Evolutionary conservation across 2,888 invertebrate genomes (phyloP), one percentile per base, ranked within the genome.

Genomic region (Andrena flavipes): DNA sequence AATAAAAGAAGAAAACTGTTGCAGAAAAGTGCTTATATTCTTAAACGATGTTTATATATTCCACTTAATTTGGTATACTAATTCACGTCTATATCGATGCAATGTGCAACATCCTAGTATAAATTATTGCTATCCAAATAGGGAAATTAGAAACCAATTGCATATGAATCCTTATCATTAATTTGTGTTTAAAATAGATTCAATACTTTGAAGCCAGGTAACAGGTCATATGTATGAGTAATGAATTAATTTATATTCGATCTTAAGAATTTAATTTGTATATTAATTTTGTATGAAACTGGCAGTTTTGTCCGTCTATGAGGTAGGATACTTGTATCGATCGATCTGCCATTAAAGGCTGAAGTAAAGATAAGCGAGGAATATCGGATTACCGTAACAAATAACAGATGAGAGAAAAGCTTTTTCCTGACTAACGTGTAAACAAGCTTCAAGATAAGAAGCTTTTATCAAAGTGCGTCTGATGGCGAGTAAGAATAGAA

Each of bases 311-410:
- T 60, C 13, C 2, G 60, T 6, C 16, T 8, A 1, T 26, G 20
- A 13, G 23, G 23, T 30, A 48, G n/a, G 20, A 51, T 74, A 67
- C 60, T 49, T 56, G 68, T 71, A 64, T 33, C 59, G 68, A 77
- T 74, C 82, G 71, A 71, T 60, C 48, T 26, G 35, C 16, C 60
- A 68, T 72, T 74, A 79, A 59, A 63, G 48, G 74, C 69, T 54
- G 67, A n/a, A 29, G 68, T 51, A 54, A 63, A 62, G 74, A 69
- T 72, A 75, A 60, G 71, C 54, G 59, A 79, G 68, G 72, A 42
- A 82, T 81, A 81, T 78, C 72, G 59, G 64, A 78, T 78, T 73
- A 69, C 69, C 60, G 59, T 60, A 73, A 70, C 71, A 82, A 75
- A 79, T 62, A 75, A 59, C 67, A 70, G 71, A 42, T 13, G 63